Evolutionary conservation across 2,888 invertebrate genomes (phyloP), one percentile per base, ranked within the genome.

Genomic region (Gisinianus flammeolus): DNA sequence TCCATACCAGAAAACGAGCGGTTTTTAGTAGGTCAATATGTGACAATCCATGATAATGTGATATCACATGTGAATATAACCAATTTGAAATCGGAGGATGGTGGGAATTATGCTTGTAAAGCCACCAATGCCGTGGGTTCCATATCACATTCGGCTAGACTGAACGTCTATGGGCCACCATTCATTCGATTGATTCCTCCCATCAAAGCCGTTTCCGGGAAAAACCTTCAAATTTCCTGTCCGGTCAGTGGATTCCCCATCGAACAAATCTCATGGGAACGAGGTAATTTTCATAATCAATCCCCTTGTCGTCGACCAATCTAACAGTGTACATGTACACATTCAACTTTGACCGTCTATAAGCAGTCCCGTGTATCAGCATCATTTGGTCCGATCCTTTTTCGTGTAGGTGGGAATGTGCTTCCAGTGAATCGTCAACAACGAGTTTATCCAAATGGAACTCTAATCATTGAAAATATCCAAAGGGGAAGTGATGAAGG

Each of bases 31-130:
- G 95, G 95, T 44, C 95, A 95, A 87, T 95, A 95, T 88, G 95
- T 95, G 83, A 95, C 95, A 26, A 91, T 95, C 64, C 95, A 95
- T 88, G 95, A 95, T 86, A 95, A 95, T 87, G 95, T 96, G 81
- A 94, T 96, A 87, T 95, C 95, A 86, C 95, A 95, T 89, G 93
- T 96, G 82, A 96, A 96, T 89, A 92, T 96, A 86, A 94, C 94
- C 85, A 91, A 93, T 81, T 92, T 95, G 81, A 93, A 93, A 85
- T 93, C 94, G 84, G 94, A 94, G 89, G 96, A 95, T 88, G 95
- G 95, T 79, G 95, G 95, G 31, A 94, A 95, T 86, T 96, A 94
- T 87, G 91, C 93, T 54, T 96, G 95, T 86, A 91, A 92, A 28
- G 95, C 95, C 0, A 91, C 91, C 84, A 96, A 95, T 87, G 90